Evolutionary conservation across 2,797 vertebrate genomes (phyloP).

Genomic region (Chrosomus eos): DNA sequence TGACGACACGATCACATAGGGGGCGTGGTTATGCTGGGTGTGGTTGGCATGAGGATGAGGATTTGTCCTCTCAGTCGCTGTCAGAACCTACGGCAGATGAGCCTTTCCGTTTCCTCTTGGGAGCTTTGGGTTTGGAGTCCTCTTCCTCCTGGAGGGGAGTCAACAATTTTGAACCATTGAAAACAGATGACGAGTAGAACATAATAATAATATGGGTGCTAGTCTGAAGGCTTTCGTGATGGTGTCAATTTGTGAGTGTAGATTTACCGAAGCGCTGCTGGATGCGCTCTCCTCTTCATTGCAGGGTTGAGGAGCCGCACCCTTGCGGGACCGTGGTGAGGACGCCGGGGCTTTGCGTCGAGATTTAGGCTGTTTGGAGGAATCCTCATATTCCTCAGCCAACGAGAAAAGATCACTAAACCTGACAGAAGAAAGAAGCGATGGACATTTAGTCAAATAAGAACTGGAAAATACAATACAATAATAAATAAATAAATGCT

Average conservation of each 20-base stretch:
- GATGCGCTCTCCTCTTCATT: constrained; percentile 89
- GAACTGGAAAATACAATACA: not conserved
- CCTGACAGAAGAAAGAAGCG: constrained; percentile 67
- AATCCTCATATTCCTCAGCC: constrained; percentile 94
- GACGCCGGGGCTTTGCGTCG: constrained; percentile 87
- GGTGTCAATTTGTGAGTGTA: not conserved
- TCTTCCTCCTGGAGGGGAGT: constrained; percentile 85
- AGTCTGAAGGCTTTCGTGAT: not conserved
- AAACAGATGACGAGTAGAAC: not conserved
- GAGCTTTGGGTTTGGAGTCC: constrained; percentile 92
- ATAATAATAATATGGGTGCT: not conserved
- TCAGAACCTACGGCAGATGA: constrained; percentile 92
- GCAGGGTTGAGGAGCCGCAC: constrained; percentile 82
- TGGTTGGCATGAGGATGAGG: constrained; percentile 33
- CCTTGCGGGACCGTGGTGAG: constrained; percentile 89
- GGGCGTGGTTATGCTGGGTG: constrained; percentile 54
- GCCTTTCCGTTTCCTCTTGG: constrained; percentile 92
- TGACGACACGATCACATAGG: constrained; percentile 60
- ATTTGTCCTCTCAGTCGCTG: constrained; percentile 82
- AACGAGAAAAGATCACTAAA: constrained; percentile 93
- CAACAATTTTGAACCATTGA: not conserved
- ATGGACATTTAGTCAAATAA: not conserved
- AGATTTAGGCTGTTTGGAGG: constrained; percentile 88
- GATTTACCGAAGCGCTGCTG: constrained; percentile 89
- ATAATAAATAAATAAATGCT: not conserved